A percentile compares a stretch with the other conserved stretches of the same genome.
These are phyloP conservation scores for Notoglanidium macrostoma DNA, from an alignment of 2,797 vertebrate species.

Conservation along the genomic window DNA sequence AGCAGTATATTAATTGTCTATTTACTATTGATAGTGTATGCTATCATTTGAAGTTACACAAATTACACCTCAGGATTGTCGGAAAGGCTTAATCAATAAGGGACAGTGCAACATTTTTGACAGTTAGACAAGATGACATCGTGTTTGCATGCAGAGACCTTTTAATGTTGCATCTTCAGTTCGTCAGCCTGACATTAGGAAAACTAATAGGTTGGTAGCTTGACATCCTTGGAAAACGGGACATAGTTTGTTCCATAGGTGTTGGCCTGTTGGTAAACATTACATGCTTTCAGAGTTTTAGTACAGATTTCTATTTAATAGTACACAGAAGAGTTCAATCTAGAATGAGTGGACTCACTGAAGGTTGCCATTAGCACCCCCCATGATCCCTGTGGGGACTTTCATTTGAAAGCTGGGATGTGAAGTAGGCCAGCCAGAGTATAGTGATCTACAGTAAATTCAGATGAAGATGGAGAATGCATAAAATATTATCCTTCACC, in stretches of 20 bases:
- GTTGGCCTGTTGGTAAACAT: constrained; percentile 2
- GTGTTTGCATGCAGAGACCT: not conserved
- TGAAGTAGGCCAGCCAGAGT: constrained; percentile 61
- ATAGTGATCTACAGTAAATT: constrained; percentile 33
- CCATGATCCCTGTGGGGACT: constrained; percentile 51
- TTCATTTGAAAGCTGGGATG: constrained; percentile 34
- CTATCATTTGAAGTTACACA: not conserved
- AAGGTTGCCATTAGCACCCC: constrained; percentile 51
- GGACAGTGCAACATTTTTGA: constrained; percentile 20
- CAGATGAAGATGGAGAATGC: not conserved
- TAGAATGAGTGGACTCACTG: constrained; percentile 44
- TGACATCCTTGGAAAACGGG: not conserved
- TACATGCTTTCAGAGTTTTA: not conserved
- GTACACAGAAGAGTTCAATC: constrained; percentile 28
- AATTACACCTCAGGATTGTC: constrained; percentile 3
- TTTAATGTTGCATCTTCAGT: constrained; percentile 11
- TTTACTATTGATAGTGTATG: not conserved
- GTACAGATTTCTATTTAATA: constrained; percentile 15
- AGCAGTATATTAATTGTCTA: not conserved
- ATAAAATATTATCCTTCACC: not conserved
- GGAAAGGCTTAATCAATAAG: not conserved
- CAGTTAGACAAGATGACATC: constrained; percentile 16
- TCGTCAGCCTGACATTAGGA: constrained; percentile 1
- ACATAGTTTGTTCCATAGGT: not conserved
- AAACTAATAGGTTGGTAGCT: not conserved